These are phyloP conservation scores for Chloropsis cyanopogon DNA, from an alignment of 2,113 vertebrate genomes.

Conservation along the genomic window DNA sequence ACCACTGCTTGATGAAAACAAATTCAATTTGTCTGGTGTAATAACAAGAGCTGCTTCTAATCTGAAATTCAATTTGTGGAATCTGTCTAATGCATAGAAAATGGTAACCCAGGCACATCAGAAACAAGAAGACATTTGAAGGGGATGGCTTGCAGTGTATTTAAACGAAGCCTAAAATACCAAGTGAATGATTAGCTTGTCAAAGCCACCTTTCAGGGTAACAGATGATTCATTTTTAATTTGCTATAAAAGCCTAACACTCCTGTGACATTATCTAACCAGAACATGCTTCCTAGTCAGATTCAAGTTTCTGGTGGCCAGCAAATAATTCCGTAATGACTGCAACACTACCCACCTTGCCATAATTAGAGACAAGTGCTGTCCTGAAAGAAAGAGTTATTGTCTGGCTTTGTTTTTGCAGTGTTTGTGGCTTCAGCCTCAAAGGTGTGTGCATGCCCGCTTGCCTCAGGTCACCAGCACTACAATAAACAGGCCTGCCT, in stretches of 20 bases:
- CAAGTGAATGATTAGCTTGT: slow-evolving; percentile 35
- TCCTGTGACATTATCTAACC: slow-evolving; percentile 21
- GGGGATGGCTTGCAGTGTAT: background rate
- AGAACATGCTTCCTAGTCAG: background rate
- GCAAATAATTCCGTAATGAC: slow-evolving; percentile 22
- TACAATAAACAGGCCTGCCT: slow-evolving; percentile 46
- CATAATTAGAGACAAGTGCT: slow-evolving; percentile 43
- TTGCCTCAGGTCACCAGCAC: slow-evolving; percentile 37
- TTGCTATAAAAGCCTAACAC: background rate
- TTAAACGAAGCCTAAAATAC: background rate
- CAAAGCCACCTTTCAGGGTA: slow-evolving; percentile 28
- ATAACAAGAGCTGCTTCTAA: slow-evolving; percentile 47
- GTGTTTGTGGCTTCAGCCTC: slow-evolving; percentile 37
- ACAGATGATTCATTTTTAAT: slow-evolving; percentile 46
- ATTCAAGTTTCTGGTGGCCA: slow-evolving; percentile 30
- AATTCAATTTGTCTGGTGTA: slow-evolving; percentile 53
- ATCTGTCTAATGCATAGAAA: slow-evolving; percentile 44
- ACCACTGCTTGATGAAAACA: slow-evolving; percentile 41
- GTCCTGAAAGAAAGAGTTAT: slow-evolving; percentile 46
- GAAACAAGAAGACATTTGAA: slow-evolving; percentile 36
- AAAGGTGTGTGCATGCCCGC: background rate
- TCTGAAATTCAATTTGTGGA: slow-evolving; percentile 50
- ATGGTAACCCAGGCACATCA: slow-evolving; percentile 17
- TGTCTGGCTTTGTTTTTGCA: slow-evolving; percentile 14
- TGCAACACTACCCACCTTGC: slow-evolving; percentile 16